Evolutionary conservation across 2,797 vertebrate species (phyloP), one percentile per base, ranked within the genome.

Genomic region (Argentina silus): DNA sequence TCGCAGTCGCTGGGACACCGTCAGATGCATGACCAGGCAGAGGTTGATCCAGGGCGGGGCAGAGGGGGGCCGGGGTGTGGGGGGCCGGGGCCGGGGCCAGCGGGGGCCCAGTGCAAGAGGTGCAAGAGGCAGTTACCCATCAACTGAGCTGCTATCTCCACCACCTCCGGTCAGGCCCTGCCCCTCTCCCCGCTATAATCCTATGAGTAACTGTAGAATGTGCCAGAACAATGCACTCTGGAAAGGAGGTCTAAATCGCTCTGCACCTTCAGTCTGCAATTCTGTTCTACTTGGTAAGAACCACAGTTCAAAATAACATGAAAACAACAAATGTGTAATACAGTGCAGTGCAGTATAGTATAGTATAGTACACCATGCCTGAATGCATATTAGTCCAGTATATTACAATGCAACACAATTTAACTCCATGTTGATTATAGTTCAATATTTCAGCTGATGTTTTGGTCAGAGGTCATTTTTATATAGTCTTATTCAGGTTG

Each of bases 251-350:
- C 50, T 82, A 59, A 86, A 84, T 77, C 83, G 59, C 68, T 90
- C 90, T 0, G 60, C 85, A 0, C 89, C 90, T 0, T 85, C 84
- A 0, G 82, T 88, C 70, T 90, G 77, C 86, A 78, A 76, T 72
- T 87, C 92, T 0, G 66, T 89, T 6, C 27, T 86, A 51, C 87
- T 90, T 10, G 90, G 92, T 93, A 92, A 93, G 91, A 80, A 80
- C 74, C 3, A 21, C 55, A 57, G 55, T 21, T 57, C 14, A 53
- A 53, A n/a, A 53, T 6, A 17, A 6, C 15, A 14, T 53, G 15
- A 53, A 53, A 53, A 53, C 51, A 23, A 57, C 10, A 57, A 19
- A 15, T 44, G 14, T 6, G 42, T 19, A 1, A n/a, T 44, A 42
- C 21, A 36, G 57, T 23, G 15, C n/a, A 17, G 43, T n/a, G 9